Conservation (phyloP, 2,797 vertebrate genomes). For the Intellagama lesueurii region DNA sequence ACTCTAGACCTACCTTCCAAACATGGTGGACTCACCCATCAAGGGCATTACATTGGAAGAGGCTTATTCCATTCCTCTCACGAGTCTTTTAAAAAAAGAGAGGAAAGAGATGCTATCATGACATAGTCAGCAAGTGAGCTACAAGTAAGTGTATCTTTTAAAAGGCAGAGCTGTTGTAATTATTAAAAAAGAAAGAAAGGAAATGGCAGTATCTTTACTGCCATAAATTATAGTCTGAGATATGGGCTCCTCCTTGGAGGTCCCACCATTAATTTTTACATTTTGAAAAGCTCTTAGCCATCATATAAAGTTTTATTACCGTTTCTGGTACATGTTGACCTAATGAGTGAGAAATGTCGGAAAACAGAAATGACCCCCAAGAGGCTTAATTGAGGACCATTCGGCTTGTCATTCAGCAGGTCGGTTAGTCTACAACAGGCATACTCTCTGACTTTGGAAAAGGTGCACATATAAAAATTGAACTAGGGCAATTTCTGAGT, state of each 20-base stretch:
- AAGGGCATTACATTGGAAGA: background rate
- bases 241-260: background rate
- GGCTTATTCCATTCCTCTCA: background rate
- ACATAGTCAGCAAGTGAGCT: background rate
- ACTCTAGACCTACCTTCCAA: no score
- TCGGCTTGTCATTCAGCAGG: no score
- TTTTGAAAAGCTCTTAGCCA: background rate
- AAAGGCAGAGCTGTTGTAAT: background rate
- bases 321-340: background rate
- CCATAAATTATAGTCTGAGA: background rate
- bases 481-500: no score
- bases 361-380: background rate
- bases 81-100: background rate
- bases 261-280: constrained; percentile 14
- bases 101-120: no score
- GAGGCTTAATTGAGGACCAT: background rate
- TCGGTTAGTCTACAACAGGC: no score
- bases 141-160: background rate
- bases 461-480: no score
- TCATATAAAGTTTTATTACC: background rate
- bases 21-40: no score
- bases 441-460: no score
- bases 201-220: constrained; percentile 1
- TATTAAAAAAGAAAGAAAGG: no score
- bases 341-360: constrained; percentile 22